Conservation (phyloP, 2,113 vertebrate genomes). For the Platichthys flesus region DNA sequence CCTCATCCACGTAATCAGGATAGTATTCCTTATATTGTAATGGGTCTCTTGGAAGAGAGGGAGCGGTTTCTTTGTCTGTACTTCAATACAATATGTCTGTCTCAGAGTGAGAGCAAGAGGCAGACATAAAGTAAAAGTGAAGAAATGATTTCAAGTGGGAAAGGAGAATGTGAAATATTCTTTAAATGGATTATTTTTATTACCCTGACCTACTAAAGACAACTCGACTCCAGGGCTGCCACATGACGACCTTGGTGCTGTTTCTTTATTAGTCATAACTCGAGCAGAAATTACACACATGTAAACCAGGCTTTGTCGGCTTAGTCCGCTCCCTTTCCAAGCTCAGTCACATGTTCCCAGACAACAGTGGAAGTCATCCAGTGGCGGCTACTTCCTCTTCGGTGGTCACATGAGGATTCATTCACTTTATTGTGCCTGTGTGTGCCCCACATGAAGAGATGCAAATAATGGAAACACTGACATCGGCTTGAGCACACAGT, state of each 20-base stretch:
- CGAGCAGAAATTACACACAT: conserved; percentile 36
- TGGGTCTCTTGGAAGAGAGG: background rate
- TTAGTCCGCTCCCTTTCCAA: conserved; percentile 12
- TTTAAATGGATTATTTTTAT: conserved; percentile 27
- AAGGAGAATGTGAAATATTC: conserved; percentile 23
- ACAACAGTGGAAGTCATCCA: conserved; percentile 51
- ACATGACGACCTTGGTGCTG: conserved; percentile 13
- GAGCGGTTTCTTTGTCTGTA: background rate
- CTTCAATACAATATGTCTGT: background rate
- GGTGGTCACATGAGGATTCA: conserved; percentile 72
- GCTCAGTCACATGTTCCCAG: conserved; percentile 70
- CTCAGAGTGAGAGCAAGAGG: background rate
- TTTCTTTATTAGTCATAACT: conserved; percentile 23
- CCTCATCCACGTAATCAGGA: background rate
- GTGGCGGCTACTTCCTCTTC: conserved; percentile 66
- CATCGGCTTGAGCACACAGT: background rate
- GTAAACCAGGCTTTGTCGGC: conserved; percentile 45
- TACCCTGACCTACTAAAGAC: conserved; percentile 36
- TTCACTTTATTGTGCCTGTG: conserved; percentile 51
- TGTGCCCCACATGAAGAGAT: conserved; percentile 22
- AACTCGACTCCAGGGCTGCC: conserved; percentile 12
- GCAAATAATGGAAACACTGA: conserved; percentile 56
- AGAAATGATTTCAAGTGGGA: conserved; percentile 18
- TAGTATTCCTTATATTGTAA: background rate
- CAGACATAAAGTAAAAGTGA: background rate